Evolutionary conservation across 1,140 invertebrate genomes (phyloP).

Genomic region (Drosophila malerkotliana): DNA sequence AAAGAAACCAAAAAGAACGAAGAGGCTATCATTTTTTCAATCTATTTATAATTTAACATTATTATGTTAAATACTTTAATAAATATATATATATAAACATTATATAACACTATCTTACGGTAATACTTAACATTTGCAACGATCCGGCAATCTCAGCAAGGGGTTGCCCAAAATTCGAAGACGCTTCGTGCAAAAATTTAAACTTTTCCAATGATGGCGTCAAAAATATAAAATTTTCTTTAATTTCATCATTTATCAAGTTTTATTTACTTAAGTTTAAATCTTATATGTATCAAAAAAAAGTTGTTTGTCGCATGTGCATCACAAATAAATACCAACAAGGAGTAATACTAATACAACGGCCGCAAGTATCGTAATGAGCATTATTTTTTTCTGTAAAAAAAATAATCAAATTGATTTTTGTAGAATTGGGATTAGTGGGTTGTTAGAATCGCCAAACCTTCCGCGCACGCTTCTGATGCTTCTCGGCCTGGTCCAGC

Average conservation of each 20-base stretch:
- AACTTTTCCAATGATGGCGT: background rate
- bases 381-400: constrained; percentile 80
- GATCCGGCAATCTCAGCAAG: background rate
- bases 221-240: background rate
- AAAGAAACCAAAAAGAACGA: too few species aligned
- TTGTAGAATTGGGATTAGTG: too few species aligned
- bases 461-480: constrained; percentile 75
- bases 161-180: background rate
- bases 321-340: constrained; percentile 80
- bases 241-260: background rate
- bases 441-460: constrained; percentile 28
- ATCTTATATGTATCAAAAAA: constrained; percentile 34
- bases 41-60: too few species aligned
- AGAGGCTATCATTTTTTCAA: too few species aligned
- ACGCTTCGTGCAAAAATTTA: background rate
- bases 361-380: constrained; percentile 67
- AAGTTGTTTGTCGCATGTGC: constrained; percentile 14
- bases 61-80: background rate
- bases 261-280: constrained; percentile 44
- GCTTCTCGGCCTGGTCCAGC: constrained; percentile 71
- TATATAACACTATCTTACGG: background rate
- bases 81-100: background rate
- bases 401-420: background rate
- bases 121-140: background rate
- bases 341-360: constrained; percentile 74